Base-by-base conservation (phyloP, 1,140 invertebrate genomes). In the Bombus huntii region DNA sequence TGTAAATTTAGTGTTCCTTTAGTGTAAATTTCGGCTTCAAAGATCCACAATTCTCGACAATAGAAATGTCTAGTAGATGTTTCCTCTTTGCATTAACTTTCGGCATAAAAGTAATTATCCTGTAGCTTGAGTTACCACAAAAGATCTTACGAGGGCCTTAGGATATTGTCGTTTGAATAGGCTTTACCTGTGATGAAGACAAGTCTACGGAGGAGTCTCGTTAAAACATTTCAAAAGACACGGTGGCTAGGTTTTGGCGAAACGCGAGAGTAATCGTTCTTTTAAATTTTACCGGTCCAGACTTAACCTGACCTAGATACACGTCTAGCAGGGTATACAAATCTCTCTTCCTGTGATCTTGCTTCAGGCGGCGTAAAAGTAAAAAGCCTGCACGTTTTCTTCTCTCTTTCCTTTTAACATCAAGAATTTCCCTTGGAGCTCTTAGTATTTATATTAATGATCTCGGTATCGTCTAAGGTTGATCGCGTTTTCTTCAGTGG, bases 201-300 rank as follows among this genome's bases (percentile, higher is more conserved):
- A 44, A 28, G 8, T 15, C 1, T 31, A 37, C 47, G 28, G 15
- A 34, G 37, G 22, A 12, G 68, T 10, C 78, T 81, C 78, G 37
- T 81, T 81, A 81, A 81, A 81, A n/a, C n/a, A 25, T 72, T 37
- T 72, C 34, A 59, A 59, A 62, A 72, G 79, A 62, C 39, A 62
- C 39, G 62, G 62, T 79, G 12, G 39, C 37, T 53, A 57, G 28
- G 47, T 62, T 71, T 80, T 59, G 79, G 47, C 37, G 34, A 18
- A 39, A 39, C 68, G 47, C 44, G 15, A 28, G 79, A 57, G 44
- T 81, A 81, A 72, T 81, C 68, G 79, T 72, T 72, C 68, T 81
- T 81, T 81, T 39, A 81, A 59, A 81, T 70, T 81, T 72, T 13
- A 31, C 47, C 47, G 18, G 47, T 53, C 47, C 66, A 28, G 44